Conservation (phyloP, 2,888 invertebrate species). For the Axea sp. region DNA sequence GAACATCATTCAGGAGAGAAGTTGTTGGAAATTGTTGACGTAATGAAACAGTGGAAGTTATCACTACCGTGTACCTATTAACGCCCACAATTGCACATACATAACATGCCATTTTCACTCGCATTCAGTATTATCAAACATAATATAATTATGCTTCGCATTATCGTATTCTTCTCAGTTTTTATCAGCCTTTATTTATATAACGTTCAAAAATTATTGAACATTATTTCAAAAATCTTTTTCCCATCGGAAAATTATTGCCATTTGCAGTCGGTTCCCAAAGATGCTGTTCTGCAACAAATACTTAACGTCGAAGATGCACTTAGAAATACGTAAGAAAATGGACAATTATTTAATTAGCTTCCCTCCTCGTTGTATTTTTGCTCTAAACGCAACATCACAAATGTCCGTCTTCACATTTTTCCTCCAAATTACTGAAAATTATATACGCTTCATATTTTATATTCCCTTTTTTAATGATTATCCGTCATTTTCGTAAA, state of each 20-base stretch:
- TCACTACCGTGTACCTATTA: constrained; percentile 42
- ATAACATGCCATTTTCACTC: constrained; percentile 31
- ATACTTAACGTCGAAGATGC: too few species aligned
- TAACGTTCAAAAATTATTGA: not conserved
- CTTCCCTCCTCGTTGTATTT: not conserved
- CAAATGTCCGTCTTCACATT: not conserved
- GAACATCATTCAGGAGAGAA: constrained; percentile 34
- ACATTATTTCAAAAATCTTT: too few species aligned
- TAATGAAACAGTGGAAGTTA: constrained; percentile 42
- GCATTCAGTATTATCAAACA: constrained; percentile 27
- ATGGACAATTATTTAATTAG: constrained; percentile 1
- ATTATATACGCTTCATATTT: constrained; percentile 13
- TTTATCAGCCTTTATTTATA: not conserved
- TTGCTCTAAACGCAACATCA: constrained; percentile 2
- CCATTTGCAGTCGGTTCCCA: too few species aligned
- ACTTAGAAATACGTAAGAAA: not conserved
- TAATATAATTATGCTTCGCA: constrained; percentile 29
- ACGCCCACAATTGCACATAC: constrained; percentile 45
- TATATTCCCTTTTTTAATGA: constrained; percentile 24
- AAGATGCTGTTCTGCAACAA: too few species aligned
- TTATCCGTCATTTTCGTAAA: constrained; percentile 29
- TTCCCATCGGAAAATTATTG: too few species aligned
- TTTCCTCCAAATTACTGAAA: constrained; percentile 14
- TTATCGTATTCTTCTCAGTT: constrained; percentile 9
- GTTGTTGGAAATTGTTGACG: constrained; percentile 45